Conservation (phyloP, 92 coral and sea anemone genomes). For the Nematostella vectensis region DNA sequence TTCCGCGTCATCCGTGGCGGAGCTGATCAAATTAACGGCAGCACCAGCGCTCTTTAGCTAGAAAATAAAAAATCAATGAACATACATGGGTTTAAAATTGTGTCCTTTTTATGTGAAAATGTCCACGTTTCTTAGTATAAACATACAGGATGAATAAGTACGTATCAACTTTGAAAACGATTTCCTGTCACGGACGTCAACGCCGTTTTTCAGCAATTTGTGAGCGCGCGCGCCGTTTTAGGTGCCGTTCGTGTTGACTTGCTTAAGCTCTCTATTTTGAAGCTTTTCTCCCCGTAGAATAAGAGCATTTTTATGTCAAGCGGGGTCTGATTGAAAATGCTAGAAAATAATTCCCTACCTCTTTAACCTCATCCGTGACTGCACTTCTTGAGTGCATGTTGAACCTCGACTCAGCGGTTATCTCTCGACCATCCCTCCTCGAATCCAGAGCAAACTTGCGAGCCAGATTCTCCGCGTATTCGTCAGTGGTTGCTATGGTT, state of each 20-base stretch:
- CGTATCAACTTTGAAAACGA: too few species aligned
- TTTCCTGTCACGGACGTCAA: too few species aligned
- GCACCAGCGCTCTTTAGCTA: conserved; percentile 74
- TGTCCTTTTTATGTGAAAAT: background rate
- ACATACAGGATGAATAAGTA: too few species aligned
- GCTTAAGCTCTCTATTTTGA: too few species aligned
- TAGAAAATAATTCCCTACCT: too few species aligned
- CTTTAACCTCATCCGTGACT: conserved; percentile 51
- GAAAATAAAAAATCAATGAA: conserved; percentile 1
- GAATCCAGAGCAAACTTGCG: conserved; percentile 69
- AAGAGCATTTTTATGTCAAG: too few species aligned
- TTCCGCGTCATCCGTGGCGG: conserved; percentile 91
- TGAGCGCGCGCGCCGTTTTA: too few species aligned
- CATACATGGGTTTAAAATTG: too few species aligned
- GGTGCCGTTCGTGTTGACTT: too few species aligned
- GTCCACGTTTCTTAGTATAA: background rate
- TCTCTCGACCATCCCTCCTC: conserved; percentile 61
- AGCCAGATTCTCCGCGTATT: conserved; percentile 74
- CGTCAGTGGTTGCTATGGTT: conserved; percentile 78
- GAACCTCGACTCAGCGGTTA: conserved; percentile 66
- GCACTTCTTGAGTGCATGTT: conserved; percentile 51
- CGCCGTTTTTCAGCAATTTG: too few species aligned
- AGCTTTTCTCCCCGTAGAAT: too few species aligned
- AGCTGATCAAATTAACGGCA: conserved; percentile 79
- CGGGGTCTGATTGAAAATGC: too few species aligned